Evolutionary conservation across 2,888 invertebrate genomes (phyloP).

Genomic region (Tricholauxania praeusta): DNA sequence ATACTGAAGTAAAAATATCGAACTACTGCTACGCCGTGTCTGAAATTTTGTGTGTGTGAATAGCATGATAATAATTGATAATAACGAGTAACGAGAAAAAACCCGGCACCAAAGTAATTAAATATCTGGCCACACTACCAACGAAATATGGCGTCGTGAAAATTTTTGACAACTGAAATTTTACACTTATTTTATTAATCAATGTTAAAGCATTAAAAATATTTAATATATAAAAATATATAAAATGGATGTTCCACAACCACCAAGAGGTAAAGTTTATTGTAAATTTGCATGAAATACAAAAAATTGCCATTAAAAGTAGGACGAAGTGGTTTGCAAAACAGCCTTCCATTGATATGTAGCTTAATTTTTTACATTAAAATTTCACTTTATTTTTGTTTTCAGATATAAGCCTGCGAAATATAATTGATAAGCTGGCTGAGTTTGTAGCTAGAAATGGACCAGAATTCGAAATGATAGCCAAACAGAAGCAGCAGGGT

Average conservation of each 20-base stretch:
- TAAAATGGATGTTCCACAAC: constrained; percentile 48
- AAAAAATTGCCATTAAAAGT: too few relatives aligned
- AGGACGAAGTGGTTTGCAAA: too few relatives aligned
- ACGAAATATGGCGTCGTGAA: constrained; percentile 48
- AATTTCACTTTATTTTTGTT: constrained; percentile 11
- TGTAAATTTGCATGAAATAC: too few relatives aligned
- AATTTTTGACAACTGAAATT: constrained; percentile 39
- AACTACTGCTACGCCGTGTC: too few relatives aligned
- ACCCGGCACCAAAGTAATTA: too few relatives aligned
- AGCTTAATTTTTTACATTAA: not conserved
- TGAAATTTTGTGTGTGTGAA: too few relatives aligned
- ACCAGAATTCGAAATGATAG: constrained; percentile 99
- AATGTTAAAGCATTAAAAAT: constrained; percentile 24
- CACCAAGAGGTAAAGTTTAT: constrained; percentile 47
- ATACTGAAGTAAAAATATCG: too few relatives aligned
- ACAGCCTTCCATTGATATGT: not conserved
- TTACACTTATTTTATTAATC: constrained; percentile 8
- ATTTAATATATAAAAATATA: constrained; percentile 10
- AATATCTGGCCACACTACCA: too few relatives aligned
- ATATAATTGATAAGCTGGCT: constrained; percentile 98
- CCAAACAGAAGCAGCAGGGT: constrained; percentile 97
- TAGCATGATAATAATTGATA: too few relatives aligned
- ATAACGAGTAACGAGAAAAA: too few relatives aligned
- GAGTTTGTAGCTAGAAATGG: constrained; percentile 99
- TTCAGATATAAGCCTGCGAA: constrained; percentile 89